Conservation (phyloP, 2,888 invertebrate genomes). For the Apocheima hispidaria region DNA sequence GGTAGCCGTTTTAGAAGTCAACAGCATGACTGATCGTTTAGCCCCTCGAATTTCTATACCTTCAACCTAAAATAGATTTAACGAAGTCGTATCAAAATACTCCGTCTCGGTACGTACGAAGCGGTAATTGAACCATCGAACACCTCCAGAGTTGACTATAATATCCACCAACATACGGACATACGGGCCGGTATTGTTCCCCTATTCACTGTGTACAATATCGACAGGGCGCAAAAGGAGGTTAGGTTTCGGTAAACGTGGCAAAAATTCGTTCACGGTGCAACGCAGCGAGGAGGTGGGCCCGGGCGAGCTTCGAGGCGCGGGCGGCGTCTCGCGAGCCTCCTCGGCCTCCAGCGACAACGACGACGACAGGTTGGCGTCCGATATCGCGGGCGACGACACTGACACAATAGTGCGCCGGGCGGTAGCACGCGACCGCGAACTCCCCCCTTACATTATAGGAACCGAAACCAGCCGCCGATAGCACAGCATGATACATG, state of each 20-base stretch:
- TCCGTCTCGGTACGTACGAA: neutral
- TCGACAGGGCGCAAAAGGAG: conserved; percentile 95
- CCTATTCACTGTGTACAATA: conserved; percentile 53
- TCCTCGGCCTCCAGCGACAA: conserved; percentile 98
- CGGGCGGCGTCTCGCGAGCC: conserved; percentile 89
- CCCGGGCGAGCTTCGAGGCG: conserved; percentile 92
- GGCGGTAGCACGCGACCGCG: conserved; percentile 69
- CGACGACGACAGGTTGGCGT: conserved; percentile 93
- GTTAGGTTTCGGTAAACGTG: conserved; percentile 97
- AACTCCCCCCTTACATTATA: conserved; percentile 24
- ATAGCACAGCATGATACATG: conserved; percentile 32
- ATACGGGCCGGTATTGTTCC: conserved; percentile 39
- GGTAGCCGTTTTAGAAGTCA: conserved; percentile 34
- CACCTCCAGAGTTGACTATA: neutral
- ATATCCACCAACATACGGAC: conserved; percentile 12
- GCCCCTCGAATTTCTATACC: conserved; percentile 9
- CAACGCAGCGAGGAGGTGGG: conserved; percentile 99
- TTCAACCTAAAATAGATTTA: conserved; percentile 10
- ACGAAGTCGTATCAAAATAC: neutral
- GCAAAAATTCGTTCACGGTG: conserved; percentile 98
- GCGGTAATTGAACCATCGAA: conserved; percentile 3
- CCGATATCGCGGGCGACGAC: conserved; percentile 55
- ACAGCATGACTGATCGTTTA: conserved; percentile 41
- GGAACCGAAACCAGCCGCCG: conserved; percentile 37
- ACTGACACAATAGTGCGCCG: conserved; percentile 82